Evolutionary conservation across 2,113 vertebrate genomes (phyloP).

Genomic region (Saguinus midas): DNA sequence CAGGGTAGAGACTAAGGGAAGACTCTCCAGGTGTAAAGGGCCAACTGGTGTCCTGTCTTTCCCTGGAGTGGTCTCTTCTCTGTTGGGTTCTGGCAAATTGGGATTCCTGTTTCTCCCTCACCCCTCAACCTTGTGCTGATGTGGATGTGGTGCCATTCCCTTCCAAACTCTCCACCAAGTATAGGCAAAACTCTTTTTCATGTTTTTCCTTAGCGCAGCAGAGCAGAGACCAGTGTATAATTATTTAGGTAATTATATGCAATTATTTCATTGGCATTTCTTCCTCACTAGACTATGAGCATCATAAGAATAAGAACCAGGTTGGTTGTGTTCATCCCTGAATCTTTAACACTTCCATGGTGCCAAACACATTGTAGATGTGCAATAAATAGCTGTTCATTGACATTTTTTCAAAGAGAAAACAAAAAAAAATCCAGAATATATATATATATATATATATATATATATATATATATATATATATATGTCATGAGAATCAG

Average conservation of each 20-base stretch:
- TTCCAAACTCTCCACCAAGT: not conserved
- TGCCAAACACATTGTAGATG: not conserved
- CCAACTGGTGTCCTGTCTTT: not conserved
- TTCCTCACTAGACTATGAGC: not conserved
- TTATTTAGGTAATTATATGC: not conserved
- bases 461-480: no score
- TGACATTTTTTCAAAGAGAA: not conserved
- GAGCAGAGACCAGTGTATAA: not conserved
- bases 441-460: not conserved
- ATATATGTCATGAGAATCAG: not conserved
- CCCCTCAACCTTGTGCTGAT: not conserved
- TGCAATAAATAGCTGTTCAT: not conserved
- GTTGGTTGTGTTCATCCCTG: not conserved
- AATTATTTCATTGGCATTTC: not conserved
- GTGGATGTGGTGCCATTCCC: no score
- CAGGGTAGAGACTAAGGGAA: not conserved
- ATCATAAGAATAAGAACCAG: not conserved
- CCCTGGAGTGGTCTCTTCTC: not conserved
- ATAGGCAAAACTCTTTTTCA: not conserved
- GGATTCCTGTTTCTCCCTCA: not conserved
- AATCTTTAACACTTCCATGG: not conserved
- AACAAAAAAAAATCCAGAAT: constrained; percentile 13
- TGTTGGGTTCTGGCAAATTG: not conserved
- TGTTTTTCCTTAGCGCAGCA: not conserved
- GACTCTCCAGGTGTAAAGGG: not conserved